Evolutionary conservation across 2,113 vertebrate genomes (phyloP).

Genomic region (Rhynchomys soricoides): DNA sequence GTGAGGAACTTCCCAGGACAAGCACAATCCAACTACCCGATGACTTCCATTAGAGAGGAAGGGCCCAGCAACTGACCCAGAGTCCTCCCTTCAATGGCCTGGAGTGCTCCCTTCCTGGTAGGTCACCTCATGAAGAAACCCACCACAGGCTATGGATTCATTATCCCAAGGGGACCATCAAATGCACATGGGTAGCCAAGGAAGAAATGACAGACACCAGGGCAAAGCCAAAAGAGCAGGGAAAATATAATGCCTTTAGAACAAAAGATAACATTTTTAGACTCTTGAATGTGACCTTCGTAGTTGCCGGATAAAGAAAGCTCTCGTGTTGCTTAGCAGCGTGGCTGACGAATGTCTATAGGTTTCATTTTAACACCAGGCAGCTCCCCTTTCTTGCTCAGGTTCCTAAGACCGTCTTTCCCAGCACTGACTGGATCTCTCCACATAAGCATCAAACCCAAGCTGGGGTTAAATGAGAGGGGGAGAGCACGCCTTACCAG

Average conservation of each 20-base stretch:
- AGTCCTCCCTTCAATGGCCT: no score
- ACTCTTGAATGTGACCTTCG: conserved; percentile 52
- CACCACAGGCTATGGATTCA: neutral
- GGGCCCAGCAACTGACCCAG: neutral
- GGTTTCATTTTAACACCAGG: neutral
- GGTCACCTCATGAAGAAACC: neutral
- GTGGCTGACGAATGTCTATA: neutral
- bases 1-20: neutral
- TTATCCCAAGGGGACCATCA: neutral
- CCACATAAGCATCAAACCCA: neutral
- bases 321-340: conserved; percentile 39
- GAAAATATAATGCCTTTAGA: conserved; percentile 32
- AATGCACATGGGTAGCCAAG: neutral
- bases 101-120: rapidly evolving
- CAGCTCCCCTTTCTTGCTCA: neutral
- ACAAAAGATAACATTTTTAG: neutral
- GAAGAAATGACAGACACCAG: neutral
- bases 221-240: conserved; percentile 20
- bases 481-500: conserved; percentile 87
- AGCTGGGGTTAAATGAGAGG: neutral
- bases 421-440: neutral
- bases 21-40: neutral
- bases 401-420: neutral
- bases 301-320: conserved; percentile 50
- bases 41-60: neutral